These are phyloP conservation scores for Murina feae DNA, from an alignment of 2,113 vertebrate species.

Conservation along the genomic window DNA sequence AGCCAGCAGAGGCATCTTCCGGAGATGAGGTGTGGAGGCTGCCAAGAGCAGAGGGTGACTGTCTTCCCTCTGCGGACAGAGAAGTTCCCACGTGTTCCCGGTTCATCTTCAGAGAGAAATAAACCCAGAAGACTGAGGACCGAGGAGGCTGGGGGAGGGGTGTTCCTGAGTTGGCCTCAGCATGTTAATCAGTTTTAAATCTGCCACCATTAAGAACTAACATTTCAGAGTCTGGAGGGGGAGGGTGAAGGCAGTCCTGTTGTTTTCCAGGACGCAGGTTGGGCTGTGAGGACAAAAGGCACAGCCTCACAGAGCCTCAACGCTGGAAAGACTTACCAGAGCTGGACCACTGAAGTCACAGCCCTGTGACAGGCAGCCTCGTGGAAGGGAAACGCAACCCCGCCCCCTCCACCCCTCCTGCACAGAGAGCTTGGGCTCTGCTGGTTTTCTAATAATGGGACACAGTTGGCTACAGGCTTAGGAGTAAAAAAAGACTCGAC, in stretches of 20 bases:
- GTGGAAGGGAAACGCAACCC: background rate
- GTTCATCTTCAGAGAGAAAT: background rate
- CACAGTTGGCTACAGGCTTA: conserved; percentile 57
- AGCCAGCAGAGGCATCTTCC: background rate
- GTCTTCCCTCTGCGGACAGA: background rate
- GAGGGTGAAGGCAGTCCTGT: background rate
- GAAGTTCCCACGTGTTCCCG: background rate
- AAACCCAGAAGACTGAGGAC: background rate
- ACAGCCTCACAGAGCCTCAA: background rate
- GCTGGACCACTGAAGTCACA: background rate
- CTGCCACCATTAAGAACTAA: conserved; percentile 21
- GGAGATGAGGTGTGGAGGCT: background rate
- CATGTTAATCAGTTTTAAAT: conserved; percentile 67
- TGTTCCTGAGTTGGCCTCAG: background rate
- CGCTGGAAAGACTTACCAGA: background rate
- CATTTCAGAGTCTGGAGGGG: conserved; percentile 6
- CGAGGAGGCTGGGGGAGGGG: background rate
- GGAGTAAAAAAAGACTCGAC: conserved; percentile 26
- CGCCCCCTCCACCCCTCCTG: background rate
- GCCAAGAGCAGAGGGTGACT: background rate
- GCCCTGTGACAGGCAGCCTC: background rate
- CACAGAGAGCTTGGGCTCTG: background rate
- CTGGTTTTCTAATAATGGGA: conserved; percentile 69
- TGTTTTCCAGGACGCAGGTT: conserved; percentile 29
- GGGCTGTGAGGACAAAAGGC: conserved; percentile 48